Percentiles rank a stretch among this genome's conserved stretches.
These are phyloP conservation scores for Brachionus rubens DNA, from an alignment of 1,140 invertebrate species.

Conservation along the genomic window DNA sequence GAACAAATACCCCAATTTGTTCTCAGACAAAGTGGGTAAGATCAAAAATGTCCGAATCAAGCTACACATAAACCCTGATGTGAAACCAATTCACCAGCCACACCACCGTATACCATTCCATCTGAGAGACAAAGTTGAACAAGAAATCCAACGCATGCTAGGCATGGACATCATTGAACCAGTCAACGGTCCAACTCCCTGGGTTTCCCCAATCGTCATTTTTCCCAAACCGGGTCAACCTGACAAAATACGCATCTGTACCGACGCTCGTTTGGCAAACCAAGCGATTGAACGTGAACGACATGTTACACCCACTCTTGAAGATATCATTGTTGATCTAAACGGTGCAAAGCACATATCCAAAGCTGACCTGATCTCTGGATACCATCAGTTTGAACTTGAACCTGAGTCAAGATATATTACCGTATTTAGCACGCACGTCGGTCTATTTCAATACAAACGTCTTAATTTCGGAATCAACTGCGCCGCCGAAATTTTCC, in stretches of 20 bases:
- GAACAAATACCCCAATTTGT: neutral
- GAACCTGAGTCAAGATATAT: slow-evolving; percentile 47
- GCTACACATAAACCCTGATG: neutral
- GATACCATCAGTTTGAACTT: slow-evolving; percentile 54
- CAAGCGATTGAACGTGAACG: slow-evolving; percentile 28
- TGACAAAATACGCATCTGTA: neutral
- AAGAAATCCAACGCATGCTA: neutral
- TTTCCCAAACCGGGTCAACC: neutral
- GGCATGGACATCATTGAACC: no score
- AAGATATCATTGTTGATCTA: slow-evolving; percentile 44
- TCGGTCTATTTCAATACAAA: slow-evolving; percentile 49
- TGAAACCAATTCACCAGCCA: neutral
- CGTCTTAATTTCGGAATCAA: slow-evolving; percentile 50
- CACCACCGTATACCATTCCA: neutral
- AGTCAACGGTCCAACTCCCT: no score
- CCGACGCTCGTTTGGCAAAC: no score
- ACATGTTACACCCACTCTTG: slow-evolving; percentile 30
- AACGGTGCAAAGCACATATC: slow-evolving; percentile 58
- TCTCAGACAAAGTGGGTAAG: neutral
- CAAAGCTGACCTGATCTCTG: slow-evolving; percentile 60
- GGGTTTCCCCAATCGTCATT: no score
- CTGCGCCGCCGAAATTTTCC: slow-evolving; percentile 50
- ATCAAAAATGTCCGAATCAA: neutral
- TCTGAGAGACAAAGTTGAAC: neutral
- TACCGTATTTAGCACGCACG: slow-evolving; percentile 49